Evolutionary conservation across 1,140 invertebrate genomes (phyloP), one percentile per base, ranked within the genome.

Genomic region (Pteromalus puparum): DNA sequence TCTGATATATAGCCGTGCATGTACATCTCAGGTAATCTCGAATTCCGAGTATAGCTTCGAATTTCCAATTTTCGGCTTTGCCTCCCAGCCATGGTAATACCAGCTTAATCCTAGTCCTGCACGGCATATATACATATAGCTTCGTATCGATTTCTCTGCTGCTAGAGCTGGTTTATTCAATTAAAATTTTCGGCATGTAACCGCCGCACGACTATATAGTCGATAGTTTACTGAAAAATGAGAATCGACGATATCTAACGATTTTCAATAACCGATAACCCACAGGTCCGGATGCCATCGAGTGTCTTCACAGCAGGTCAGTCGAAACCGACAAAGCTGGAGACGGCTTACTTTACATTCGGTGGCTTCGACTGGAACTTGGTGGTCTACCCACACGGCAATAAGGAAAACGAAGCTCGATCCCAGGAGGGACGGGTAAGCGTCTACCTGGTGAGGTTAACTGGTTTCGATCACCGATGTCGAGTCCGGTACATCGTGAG

Each of bases 311-410:
- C 90, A 0, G 85, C 88, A 1, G 91, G 91, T 7, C 93, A 93
- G 76, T 84, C 92, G 21, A 93, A 93, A 73, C 87, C 90, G 2
- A 92, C 88, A 89, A 94, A 96, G 86, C 88, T 96, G 67, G 96
- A 97, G 89, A 96, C 96, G 1, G 93, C 94, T 13, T 96, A 96
- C 88, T 97, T 97, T 89, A 94, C 95, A 0, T 97, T 97, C 88
- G 96, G 96, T 6, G 96, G 96, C 15, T 97, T 97, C 89, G 97
- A 98, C 87, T 98, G 97, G 97, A 97, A 97, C 86, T 92, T 98
- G 10, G 94, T 95, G 0, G 94, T 97, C 15, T 96, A 95, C 87
- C 96, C 96, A 0, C 93, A 95, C 30, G 95, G 95, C 12, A 94
- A 93, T 82, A 93, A 93, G 78, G 92, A 94, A 7, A 46, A 88